phyloP scores from a whole-genome alignment of 2,888 invertebrate species.

The Stenotaenia linearis region DNA sequence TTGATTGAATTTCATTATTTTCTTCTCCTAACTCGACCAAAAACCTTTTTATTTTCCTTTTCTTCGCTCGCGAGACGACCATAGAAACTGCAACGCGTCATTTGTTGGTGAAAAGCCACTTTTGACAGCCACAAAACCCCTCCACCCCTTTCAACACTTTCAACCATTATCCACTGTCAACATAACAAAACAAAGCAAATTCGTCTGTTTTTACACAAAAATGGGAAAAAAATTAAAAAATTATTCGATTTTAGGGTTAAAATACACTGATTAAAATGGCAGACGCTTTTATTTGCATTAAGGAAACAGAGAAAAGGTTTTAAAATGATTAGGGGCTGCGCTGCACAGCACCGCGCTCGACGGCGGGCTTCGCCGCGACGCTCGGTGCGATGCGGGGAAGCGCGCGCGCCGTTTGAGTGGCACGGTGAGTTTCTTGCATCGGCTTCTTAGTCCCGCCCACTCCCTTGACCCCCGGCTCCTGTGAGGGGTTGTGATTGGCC shows the following conservation, averaged over 20 bases:
- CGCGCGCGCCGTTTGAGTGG: background rate
- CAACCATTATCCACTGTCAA: background rate
- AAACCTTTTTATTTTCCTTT: background rate
- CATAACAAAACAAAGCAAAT: background rate
- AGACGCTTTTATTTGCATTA: slow-evolving; percentile 27
- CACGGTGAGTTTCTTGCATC: background rate
- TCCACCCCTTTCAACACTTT: background rate
- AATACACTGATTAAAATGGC: background rate
- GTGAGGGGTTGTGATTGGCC: slow-evolving; percentile 3
- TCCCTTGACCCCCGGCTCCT: background rate
- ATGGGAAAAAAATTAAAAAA: background rate
- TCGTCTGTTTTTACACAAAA: background rate
- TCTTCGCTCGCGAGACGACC: background rate
- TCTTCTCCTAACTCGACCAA: background rate
- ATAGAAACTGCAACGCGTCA: background rate
- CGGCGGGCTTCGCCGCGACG: too few species aligned
- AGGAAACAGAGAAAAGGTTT: slow-evolving; percentile 29
- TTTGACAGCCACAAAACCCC: background rate
- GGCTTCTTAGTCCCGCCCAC: slow-evolving; percentile 14
- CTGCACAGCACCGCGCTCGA: too few species aligned
- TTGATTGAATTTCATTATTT: background rate
- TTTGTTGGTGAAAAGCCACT: background rate
- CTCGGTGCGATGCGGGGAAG: too few species aligned
- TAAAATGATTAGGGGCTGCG: slow-evolving; percentile 29
- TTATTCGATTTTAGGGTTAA: background rate